These are phyloP conservation scores for Eubucco bourcierii DNA, from an alignment of 2,113 vertebrate genomes.

Conservation along the genomic window DNA sequence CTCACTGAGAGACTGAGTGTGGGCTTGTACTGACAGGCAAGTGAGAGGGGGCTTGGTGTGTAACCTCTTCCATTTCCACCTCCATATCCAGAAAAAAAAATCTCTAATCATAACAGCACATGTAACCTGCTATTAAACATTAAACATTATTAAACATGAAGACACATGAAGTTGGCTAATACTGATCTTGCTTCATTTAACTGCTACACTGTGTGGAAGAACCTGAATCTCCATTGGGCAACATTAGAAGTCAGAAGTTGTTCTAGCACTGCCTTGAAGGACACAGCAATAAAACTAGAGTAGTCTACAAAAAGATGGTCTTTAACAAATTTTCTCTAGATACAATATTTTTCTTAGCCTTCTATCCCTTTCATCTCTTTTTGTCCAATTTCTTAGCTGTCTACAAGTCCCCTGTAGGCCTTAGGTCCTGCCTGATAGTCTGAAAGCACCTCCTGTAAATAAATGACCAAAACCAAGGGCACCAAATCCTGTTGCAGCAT, in stretches of 20 bases:
- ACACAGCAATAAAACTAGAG: neutral
- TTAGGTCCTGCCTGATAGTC: neutral
- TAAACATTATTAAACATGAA: neutral
- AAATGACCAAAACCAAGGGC: neutral
- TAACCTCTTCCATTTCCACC: neutral
- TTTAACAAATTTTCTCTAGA: neutral
- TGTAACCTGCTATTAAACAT: neutral
- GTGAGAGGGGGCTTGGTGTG: neutral
- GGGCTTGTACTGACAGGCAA: neutral
- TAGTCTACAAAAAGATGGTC: neutral
- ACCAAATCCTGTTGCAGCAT: neutral
- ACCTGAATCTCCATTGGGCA: neutral
- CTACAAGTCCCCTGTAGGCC: neutral
- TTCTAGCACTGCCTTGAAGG: neutral
- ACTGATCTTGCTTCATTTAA: neutral
- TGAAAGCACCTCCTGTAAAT: neutral
- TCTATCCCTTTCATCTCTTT: neutral
- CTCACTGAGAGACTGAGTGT: neutral
- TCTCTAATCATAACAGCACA: neutral
- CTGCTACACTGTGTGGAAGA: neutral
- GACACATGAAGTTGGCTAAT: neutral
- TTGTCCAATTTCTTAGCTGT: neutral
- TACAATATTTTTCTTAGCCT: neutral
- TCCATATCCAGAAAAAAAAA: neutral
- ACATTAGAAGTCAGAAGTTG: neutral